Evolutionary conservation across 1,140 invertebrate species (phyloP).

Genomic region (Drosophila kurseongensis): DNA sequence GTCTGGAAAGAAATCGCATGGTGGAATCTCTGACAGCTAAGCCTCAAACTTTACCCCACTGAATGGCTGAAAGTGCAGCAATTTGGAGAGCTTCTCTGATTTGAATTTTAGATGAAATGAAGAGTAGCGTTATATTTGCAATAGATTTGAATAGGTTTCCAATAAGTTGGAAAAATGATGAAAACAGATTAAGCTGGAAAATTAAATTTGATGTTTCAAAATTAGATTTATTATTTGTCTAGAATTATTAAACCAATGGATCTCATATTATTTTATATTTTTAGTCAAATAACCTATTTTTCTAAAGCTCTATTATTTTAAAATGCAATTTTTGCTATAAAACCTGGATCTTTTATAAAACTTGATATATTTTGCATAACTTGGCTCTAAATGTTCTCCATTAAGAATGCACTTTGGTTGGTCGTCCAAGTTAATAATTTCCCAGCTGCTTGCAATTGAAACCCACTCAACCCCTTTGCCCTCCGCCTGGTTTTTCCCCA

Average conservation of each 20-base stretch:
- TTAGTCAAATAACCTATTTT: too few relatives aligned
- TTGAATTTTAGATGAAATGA: conserved; percentile 23
- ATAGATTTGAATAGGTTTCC: conserved; percentile 17
- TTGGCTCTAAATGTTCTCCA: conserved; percentile 37
- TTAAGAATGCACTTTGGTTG: conserved; percentile 33
- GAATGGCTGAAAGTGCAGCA: conserved; percentile 24
- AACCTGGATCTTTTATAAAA: neutral
- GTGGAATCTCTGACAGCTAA: conserved; percentile 17
- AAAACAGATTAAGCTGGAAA: neutral
- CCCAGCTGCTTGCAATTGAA: conserved; percentile 62
- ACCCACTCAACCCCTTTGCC: conserved; percentile 30
- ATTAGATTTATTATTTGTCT: too few relatives aligned
- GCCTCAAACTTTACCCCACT: conserved; percentile 27
- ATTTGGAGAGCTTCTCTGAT: conserved; percentile 15
- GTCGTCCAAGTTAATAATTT: conserved; percentile 53
- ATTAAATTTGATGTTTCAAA: neutral
- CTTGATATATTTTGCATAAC: conserved; percentile 27
- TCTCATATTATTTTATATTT: too few relatives aligned
- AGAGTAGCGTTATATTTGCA: conserved; percentile 5
- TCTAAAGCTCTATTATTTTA: neutral
- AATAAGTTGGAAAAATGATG: neutral
- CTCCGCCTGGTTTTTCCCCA: neutral
- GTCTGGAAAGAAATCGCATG: neutral
- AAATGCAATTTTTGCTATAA: neutral
- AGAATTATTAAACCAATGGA: too few relatives aligned